phyloP scores from a whole-genome alignment of 1,140 invertebrate species.

The Drosophila bocki region DNA sequence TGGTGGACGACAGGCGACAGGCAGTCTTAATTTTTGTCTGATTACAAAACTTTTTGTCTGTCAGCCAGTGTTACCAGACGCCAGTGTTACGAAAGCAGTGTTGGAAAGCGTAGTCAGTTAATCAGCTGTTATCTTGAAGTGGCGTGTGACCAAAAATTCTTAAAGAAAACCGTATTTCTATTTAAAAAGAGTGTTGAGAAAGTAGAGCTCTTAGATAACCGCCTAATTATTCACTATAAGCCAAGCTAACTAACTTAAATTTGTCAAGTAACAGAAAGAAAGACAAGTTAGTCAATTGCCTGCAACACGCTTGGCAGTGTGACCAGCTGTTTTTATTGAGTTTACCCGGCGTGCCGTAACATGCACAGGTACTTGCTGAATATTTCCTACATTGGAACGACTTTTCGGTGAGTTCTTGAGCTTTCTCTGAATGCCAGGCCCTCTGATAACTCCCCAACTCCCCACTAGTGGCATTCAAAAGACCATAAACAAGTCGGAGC shows the following conservation, averaged over 20 bases:
- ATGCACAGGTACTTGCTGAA: constrained; percentile 87
- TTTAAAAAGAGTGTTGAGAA: too few species aligned
- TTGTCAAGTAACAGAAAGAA: too few species aligned
- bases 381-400: constrained; percentile 88
- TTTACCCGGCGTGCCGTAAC: constrained; percentile 57
- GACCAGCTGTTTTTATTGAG: constrained; percentile 10
- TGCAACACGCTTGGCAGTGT: not conserved
- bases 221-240: too few species aligned
- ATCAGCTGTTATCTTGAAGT: not conserved
- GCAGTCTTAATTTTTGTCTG: constrained; percentile 34
- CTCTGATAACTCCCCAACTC: not conserved
- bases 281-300: too few species aligned
- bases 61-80: constrained; percentile 25
- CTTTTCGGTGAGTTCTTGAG: constrained; percentile 86
- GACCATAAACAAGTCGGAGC: constrained; percentile 76
- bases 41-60: constrained; percentile 64
- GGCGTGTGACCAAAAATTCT: too few species aligned
- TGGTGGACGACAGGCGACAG: constrained; percentile 40
- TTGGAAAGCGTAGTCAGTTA: not conserved
- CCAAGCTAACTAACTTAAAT: too few species aligned
- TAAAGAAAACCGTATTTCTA: too few species aligned
- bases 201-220: too few species aligned
- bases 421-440: not conserved
- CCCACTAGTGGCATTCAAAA: constrained; percentile 86
- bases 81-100: not conserved